Base-by-base conservation (phyloP, 2,797 vertebrate genomes). In the Silurus lanzhouensis region DNA sequence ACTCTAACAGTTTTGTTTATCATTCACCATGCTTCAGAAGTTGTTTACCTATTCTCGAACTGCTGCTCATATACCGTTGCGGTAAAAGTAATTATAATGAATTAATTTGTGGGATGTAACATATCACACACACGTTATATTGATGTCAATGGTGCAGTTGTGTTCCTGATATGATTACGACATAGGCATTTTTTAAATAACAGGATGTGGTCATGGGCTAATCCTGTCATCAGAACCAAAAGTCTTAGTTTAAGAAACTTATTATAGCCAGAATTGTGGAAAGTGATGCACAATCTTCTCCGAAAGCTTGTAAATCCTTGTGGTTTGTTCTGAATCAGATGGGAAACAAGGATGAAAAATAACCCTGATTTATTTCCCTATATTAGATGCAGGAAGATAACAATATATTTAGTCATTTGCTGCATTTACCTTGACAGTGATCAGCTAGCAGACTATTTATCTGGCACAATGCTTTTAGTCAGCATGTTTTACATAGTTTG, bases 401-500 rank as follows among this genome's bases (percentile, higher is more conserved):
- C 52, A 68, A 25, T 25, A 38, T 25, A 78, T 58, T 70, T 71
- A 52, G 57, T 64, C 71, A 83, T 67, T 84, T 78, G 74, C 17
- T 60, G 5, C 38, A 76, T 63, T 66, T 84, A n/a, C 58, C 27
- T 61, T 61, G 63, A 70, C 48, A 70, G 44, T n/a, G 66, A 71
- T 71, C 31, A 25, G 55, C 75, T 67, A 61, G 76, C 19, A 63
- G 58, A 63, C 58, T 44, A 61, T 79, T 46, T 79, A 79, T 79
- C 64, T 48, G 55, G 22, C 15, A 1, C 1, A n/a, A 80, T 61
- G 25, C 78, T 70, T 70, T 85, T 64, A 80, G 67, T 85, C 57
- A 85, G 84, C 83, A 84, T n/a, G 76, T 66, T 78, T 63, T 55
- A n/a, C 20, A 22, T 13, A 78, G 55, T 13, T 58, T 52, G 63